Conservation (phyloP, 2,113 vertebrate genomes). For the Noctilio leporinus region DNA sequence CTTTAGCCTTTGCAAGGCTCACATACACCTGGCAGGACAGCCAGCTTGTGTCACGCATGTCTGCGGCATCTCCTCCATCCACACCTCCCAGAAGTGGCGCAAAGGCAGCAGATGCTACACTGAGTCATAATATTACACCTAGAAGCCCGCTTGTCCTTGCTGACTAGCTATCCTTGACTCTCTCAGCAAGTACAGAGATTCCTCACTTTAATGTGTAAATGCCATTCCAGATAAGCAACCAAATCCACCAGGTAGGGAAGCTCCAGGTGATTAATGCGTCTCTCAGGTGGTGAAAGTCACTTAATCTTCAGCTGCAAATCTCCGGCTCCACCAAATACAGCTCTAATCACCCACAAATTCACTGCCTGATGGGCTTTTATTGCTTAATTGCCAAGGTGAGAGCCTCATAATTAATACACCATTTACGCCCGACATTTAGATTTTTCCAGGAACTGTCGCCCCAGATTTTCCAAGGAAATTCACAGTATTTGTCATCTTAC, state of each 20-base stretch:
- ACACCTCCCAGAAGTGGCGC: neutral
- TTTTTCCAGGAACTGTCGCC: slow-evolving; percentile 59
- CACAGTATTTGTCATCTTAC: slow-evolving; percentile 37
- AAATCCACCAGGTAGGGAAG: slow-evolving; percentile 58
- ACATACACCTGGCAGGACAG: neutral
- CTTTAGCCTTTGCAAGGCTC: neutral
- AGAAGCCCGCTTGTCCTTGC: slow-evolving; percentile 10
- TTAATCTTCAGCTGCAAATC: slow-evolving; percentile 73
- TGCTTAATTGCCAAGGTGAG: slow-evolving; percentile 81
- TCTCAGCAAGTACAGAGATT: neutral
- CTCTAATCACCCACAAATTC: slow-evolving; percentile 69
- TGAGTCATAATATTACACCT: neutral
- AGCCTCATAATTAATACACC: slow-evolving; percentile 74
- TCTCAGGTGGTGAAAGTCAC: slow-evolving; percentile 74
- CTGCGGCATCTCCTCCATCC: slow-evolving; percentile 34
- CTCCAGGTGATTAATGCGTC: slow-evolving; percentile 68
- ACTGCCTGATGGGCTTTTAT: slow-evolving; percentile 74
- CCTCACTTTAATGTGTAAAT: slow-evolving; percentile 2
- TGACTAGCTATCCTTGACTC: neutral
- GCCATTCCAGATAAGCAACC: slow-evolving; percentile 40
- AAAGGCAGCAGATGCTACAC: slow-evolving; percentile 22
- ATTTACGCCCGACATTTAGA: slow-evolving; percentile 72
- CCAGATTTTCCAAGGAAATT: slow-evolving; percentile 57
- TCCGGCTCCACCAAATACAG: slow-evolving; percentile 52
- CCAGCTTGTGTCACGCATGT: neutral